Percentiles rank a stretch among this genome's conserved stretches.
Evolutionary conservation across 1,140 invertebrate species (phyloP).

Genomic region (Papilio polytes): DNA sequence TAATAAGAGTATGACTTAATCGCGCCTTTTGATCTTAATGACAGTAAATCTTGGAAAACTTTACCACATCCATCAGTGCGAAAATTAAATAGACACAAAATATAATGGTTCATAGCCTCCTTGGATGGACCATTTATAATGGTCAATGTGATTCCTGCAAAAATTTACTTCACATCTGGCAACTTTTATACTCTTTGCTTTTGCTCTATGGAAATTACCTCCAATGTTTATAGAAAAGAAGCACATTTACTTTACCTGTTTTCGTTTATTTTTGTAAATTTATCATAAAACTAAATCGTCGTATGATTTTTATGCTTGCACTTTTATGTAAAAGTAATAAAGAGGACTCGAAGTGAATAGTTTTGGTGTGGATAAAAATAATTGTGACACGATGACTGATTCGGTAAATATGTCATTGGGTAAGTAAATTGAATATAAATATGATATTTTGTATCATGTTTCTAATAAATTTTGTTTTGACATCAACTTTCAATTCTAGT

Average conservation of each 20-base stretch:
- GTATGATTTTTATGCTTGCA: not conserved
- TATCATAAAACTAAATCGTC: not conserved
- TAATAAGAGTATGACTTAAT: too few species aligned
- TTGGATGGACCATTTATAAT: too few species aligned
- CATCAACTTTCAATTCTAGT: not conserved
- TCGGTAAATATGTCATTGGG: conserved; percentile 78
- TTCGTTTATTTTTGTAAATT: not conserved
- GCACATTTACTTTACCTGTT: not conserved
- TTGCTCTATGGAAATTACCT: conserved; percentile 16
- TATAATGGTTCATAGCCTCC: too few species aligned
- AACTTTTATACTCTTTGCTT: not conserved
- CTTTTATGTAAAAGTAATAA: not conserved
- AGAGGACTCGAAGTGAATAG: not conserved
- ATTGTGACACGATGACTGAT: conserved; percentile 62
- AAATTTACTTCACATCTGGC: not conserved
- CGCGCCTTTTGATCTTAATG: too few species aligned
- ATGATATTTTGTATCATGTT: conserved; percentile 22
- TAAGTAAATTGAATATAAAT: conserved; percentile 49
- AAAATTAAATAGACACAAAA: too few species aligned
- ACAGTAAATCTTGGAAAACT: too few species aligned
- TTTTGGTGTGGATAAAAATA: conserved; percentile 16
- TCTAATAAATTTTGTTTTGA: not conserved
- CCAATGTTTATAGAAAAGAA: conserved; percentile 21
- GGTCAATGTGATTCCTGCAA: not conserved
- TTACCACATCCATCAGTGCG: too few species aligned